Evolutionary conservation across 2,888 invertebrate genomes (phyloP), one percentile per base, ranked within the genome.

Genomic region (Eupithecia subfuscata): DNA sequence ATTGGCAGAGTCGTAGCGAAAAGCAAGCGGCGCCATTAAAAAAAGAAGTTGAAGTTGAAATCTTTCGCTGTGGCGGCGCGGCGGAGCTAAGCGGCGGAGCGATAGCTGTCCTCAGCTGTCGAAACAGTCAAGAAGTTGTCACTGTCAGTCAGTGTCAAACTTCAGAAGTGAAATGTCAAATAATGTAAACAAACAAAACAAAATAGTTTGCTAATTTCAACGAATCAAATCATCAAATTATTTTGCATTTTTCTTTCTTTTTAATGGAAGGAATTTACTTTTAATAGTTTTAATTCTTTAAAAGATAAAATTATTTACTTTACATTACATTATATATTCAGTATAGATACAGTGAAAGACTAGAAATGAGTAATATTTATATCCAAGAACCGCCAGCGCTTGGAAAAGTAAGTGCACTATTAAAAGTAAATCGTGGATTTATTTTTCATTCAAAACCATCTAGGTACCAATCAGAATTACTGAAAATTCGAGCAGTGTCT

Each of bases 371-470:
- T 96, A 99, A 98, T 86, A 98, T 99, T 90, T 99, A 99, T 87
- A 98, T 99, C 85, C 98, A 98, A 89, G 99, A 99, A 93, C 99
- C 99, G 16, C 98, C 98, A 14, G 98, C 99, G 0, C 96, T 97
- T 68, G 99, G 99, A 84, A 99, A 99, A 96, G 99, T 98, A 96
- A 52, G 74, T n/a, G n/a, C n/a, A n/a, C n/a, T n/a, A n/a, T n/a
- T n/a, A n/a, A n/a, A n/a, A n/a, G n/a, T 6, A 25, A 60, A 5
- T 5, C 25, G 70, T 65, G 16, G 37, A 12, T 37, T 37, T 37
- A 11, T 37, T 64, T 67, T 67, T 40, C 5, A 40, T 18, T 18
- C 22, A 16, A 67, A 67, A 22, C 11, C 25, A 8, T 64, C 16
- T 34, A n/a, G n/a, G n/a, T n/a, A 64, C 6, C 16, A 16, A 34